Evolutionary conservation across 1,140 invertebrate species (phyloP).

Genomic region (Steinernema khuongi): DNA sequence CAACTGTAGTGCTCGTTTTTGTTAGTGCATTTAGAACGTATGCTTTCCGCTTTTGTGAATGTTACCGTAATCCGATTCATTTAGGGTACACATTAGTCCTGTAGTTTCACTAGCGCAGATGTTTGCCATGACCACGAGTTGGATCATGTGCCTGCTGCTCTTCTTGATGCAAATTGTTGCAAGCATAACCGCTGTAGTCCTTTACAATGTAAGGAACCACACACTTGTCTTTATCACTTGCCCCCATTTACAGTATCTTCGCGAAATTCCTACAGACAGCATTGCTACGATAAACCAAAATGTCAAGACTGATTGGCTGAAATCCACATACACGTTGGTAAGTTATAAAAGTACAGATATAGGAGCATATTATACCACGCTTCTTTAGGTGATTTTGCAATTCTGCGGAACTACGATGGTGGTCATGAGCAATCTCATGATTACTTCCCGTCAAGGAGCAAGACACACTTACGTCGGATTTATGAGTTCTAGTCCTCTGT

Average conservation of each 20-base stretch:
- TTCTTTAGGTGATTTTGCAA: not conserved
- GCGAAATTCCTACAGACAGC: not conserved
- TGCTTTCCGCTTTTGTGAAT: not conserved
- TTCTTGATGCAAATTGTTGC: not conserved
- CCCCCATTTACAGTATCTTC: not conserved
- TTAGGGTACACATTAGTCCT: not conserved
- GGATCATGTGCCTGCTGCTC: not conserved
- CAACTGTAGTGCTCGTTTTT: not conserved
- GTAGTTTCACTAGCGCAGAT: not conserved
- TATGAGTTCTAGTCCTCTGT: not conserved
- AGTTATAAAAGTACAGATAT: not conserved
- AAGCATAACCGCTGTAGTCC: not conserved
- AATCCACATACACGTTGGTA: not conserved
- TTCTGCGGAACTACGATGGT: not conserved
- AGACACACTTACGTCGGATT: not conserved
- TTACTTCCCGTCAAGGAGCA: not conserved
- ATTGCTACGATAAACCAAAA: not conserved
- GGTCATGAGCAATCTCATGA: not conserved
- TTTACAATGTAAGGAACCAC: slow-evolving; percentile 15
- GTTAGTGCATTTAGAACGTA: slow-evolving; percentile 5
- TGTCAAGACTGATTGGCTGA: not conserved
- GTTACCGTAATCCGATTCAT: not conserved
- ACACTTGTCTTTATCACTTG: not conserved
- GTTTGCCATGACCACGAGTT: not conserved
- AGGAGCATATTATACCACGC: not conserved